A percentile compares a stretch with the other conserved stretches of the same genome.
phyloP scores from a whole-genome alignment of 2,888 invertebrate species.

The Apeira syringaria region DNA sequence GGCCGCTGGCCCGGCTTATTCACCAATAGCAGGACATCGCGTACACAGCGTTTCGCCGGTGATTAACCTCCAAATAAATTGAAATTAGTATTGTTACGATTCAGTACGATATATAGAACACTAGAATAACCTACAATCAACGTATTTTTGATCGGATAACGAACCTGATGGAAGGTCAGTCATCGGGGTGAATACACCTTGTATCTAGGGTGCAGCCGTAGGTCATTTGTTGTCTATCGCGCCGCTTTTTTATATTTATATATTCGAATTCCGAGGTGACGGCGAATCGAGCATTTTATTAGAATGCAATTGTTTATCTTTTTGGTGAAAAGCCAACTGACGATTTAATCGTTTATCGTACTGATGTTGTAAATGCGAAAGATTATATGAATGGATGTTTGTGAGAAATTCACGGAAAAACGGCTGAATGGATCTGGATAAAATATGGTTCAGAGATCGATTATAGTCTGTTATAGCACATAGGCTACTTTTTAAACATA shows the following conservation, averaged over 20 bases:
- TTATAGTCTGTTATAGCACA: too few species aligned
- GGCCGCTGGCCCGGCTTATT: constrained; percentile 17
- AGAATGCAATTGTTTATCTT: constrained; percentile 19
- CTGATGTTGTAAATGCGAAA: background rate
- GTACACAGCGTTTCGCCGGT: constrained; percentile 23
- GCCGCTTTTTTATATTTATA: constrained; percentile 34
- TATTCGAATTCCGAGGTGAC: constrained; percentile 23
- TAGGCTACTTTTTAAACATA: too few species aligned
- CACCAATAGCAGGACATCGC: constrained; percentile 27
- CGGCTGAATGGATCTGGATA: too few species aligned
- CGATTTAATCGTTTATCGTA: constrained; percentile 8
- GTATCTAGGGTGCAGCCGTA: constrained; percentile 58
- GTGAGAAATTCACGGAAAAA: too few species aligned
- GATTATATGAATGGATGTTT: too few species aligned
- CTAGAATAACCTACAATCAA: constrained; percentile 34
- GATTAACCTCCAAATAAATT: constrained; percentile 31
- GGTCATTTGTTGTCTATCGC: constrained; percentile 34
- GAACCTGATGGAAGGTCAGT: constrained; percentile 59
- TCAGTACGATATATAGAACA: constrained; percentile 19
- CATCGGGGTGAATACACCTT: constrained; percentile 62
- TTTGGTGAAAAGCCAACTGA: constrained; percentile 30
- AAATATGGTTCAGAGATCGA: too few species aligned
- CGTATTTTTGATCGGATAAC: constrained; percentile 56
- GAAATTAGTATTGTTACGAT: constrained; percentile 28
- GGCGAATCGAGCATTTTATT: constrained; percentile 20